phyloP scores from a whole-genome alignment of 2,888 invertebrate genomes.

The Stratiomys singularior region DNA sequence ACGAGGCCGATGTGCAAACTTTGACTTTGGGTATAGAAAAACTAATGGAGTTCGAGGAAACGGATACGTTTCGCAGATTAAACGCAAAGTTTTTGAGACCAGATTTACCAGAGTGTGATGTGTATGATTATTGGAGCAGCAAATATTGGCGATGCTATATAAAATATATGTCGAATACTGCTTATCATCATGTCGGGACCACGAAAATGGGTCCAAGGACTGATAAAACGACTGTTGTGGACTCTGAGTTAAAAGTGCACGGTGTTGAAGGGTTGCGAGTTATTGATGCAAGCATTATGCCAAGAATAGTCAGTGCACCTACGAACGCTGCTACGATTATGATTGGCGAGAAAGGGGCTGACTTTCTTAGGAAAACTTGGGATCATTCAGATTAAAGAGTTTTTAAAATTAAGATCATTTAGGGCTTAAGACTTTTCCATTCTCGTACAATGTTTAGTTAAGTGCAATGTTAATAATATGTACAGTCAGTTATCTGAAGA shows the following conservation, averaged over 20 bases:
- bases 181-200: constrained; percentile 74
- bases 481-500: too few species aligned
- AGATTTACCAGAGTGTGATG: constrained; percentile 66
- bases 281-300: constrained; percentile 69
- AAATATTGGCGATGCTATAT: constrained; percentile 75
- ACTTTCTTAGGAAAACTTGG: constrained; percentile 68
- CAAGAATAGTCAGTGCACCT: constrained; percentile 68
- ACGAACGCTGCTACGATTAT: constrained; percentile 70
- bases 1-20: constrained; percentile 68
- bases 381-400: not conserved
- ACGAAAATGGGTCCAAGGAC: constrained; percentile 73
- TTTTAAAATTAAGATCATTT: not conserved
- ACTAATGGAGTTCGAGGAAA: constrained; percentile 62
- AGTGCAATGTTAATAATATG: too few species aligned
- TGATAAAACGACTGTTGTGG: constrained; percentile 73
- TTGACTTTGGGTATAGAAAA: constrained; percentile 65
- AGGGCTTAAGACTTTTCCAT: not conserved
- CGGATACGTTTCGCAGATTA: constrained; percentile 63
- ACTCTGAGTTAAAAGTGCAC: constrained; percentile 69
- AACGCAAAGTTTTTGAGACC: constrained; percentile 67
- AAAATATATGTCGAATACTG: constrained; percentile 71
- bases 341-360: constrained; percentile 71
- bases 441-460: too few species aligned
- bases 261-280: constrained; percentile 67
- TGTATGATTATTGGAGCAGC: constrained; percentile 60